These are phyloP conservation scores for Dryobates pubescens DNA, from an alignment of 2,797 vertebrate genomes.

Conservation along the genomic window DNA sequence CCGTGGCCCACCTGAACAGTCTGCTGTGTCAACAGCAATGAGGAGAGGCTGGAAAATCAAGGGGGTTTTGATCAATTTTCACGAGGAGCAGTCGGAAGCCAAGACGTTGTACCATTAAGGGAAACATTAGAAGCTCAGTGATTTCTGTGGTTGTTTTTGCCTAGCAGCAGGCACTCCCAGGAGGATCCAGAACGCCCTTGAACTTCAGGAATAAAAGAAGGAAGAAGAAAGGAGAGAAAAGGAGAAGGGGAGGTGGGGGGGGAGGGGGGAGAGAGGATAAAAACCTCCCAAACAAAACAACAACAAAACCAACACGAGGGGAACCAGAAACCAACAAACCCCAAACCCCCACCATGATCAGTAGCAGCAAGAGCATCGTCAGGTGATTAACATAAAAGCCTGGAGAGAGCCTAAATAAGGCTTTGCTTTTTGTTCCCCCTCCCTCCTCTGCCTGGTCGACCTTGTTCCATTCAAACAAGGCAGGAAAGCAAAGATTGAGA, in stretches of 20 bases:
- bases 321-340: no score
- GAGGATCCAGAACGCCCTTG: background rate
- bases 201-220: background rate
- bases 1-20: background rate
- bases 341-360: background rate
- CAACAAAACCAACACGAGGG: no score
- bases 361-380: background rate
- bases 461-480: conserved; percentile 1
- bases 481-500: conserved; percentile 22
- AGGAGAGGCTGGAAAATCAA: background rate
- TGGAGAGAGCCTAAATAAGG: background rate
- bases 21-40: background rate
- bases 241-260: no score
- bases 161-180: background rate
- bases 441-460: background rate
- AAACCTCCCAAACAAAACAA: no score
- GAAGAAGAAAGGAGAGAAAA: background rate
- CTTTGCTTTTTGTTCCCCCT: background rate
- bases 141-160: background rate
- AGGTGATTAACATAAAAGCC: background rate
- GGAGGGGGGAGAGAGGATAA: no score
- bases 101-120: background rate
- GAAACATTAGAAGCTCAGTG: background rate
- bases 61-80: background rate
- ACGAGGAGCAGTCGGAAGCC: background rate